A percentile compares a stretch with the other conserved stretches of the same genome.
Evolutionary conservation across 1,140 invertebrate genomes (phyloP).

Genomic region (Meloidogyne floridensis): DNA sequence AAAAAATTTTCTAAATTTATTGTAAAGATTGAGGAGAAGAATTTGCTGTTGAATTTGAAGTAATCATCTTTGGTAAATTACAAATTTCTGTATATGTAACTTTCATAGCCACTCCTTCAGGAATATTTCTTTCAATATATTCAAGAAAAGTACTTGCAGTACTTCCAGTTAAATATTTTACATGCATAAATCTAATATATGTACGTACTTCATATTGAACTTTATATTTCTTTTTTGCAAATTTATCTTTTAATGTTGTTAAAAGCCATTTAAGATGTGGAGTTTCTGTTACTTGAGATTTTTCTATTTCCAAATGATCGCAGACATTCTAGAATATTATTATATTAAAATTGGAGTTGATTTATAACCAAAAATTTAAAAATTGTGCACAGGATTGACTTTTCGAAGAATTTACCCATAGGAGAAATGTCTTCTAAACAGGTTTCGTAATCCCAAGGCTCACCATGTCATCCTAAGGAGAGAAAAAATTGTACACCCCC

Average conservation of each 20-base stretch:
- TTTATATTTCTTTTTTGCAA: constrained; percentile 88
- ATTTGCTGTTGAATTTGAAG: not conserved
- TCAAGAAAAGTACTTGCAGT: constrained; percentile 93
- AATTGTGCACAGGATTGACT: too few relatives aligned
- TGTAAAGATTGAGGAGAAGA: not conserved
- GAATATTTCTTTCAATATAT: constrained; percentile 92
- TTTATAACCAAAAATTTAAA: too few relatives aligned
- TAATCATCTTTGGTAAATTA: constrained; percentile 38
- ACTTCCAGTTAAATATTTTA: constrained; percentile 83
- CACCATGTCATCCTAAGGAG: too few relatives aligned
- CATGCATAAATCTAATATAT: constrained; percentile 82
- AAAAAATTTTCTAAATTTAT: not conserved
- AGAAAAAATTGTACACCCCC: too few relatives aligned
- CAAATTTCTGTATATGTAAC: constrained; percentile 72
- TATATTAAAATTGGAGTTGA: too few relatives aligned
- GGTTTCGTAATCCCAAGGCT: too few relatives aligned
- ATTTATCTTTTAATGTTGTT: constrained; percentile 80
- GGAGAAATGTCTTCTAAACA: too few relatives aligned
- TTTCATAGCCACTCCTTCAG: constrained; percentile 93
- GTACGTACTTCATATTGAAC: constrained; percentile 95
- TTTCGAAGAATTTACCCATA: too few relatives aligned
- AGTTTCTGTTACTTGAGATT: constrained; percentile 33
- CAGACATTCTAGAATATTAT: constrained; percentile 51
- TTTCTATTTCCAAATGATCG: constrained; percentile 49
- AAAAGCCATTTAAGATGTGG: constrained; percentile 59